Conservation (phyloP, 2,797 vertebrate species). For the Brachyrhaphis roseni region DNA sequence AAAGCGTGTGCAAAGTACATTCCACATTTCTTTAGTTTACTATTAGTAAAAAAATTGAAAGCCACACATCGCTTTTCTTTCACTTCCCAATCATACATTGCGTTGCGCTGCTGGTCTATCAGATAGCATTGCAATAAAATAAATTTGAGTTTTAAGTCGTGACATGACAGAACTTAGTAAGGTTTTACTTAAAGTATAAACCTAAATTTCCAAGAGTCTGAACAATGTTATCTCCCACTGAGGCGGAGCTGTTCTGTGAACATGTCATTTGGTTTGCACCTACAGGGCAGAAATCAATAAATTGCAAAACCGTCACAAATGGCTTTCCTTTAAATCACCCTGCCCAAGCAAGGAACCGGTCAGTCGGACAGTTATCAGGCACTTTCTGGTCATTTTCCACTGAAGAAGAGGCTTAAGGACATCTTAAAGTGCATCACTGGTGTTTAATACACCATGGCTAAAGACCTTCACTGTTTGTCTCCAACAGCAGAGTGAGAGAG, state of each 20-base stretch:
- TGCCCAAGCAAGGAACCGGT: constrained; percentile 6
- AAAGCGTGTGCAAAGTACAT: neutral
- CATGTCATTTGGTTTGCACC: constrained; percentile 18
- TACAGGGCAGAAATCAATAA: constrained; percentile 18
- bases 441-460: constrained; percentile 16
- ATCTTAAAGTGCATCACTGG: neutral
- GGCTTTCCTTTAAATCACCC: constrained; percentile 10
- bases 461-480: neutral
- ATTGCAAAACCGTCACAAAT: constrained; percentile 14
- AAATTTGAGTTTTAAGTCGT: neutral
- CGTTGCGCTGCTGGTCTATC: neutral
- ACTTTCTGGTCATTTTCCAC: constrained; percentile 23
- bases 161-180: neutral
- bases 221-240: neutral
- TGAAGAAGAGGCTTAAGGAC: constrained; percentile 9
- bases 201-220: neutral
- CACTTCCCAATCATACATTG: neutral
- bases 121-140: neutral
- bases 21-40: neutral
- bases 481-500: constrained; percentile 3
- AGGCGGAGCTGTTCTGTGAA: neutral
- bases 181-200: neutral
- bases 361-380: constrained; percentile 7
- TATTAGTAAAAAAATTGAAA: neutral
- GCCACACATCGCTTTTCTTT: neutral